Evolutionary conservation across 2,113 vertebrate genomes (phyloP).

Genomic region (Regulus satrapa): DNA sequence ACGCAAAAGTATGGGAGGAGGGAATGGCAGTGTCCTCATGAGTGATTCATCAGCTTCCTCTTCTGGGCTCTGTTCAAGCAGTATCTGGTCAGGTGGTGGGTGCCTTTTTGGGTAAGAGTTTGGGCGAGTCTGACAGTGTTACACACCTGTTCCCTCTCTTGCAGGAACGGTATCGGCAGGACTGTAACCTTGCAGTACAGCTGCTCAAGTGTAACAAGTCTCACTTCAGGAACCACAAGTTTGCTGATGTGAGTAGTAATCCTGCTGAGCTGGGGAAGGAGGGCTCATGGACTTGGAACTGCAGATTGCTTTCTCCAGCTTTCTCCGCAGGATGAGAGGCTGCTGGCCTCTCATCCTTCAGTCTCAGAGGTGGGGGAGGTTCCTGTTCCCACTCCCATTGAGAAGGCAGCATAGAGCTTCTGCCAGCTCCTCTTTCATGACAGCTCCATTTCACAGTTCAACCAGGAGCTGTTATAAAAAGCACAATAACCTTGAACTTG

Average conservation of each 20-base stretch:
- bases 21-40: not conserved
- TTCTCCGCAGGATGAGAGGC: not conserved
- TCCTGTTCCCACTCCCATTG: not conserved
- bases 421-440: slow-evolving; percentile 30
- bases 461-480: slow-evolving; percentile 45
- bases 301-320: not conserved
- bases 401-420: not conserved
- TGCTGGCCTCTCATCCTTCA: not conserved
- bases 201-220: slow-evolving; percentile 99
- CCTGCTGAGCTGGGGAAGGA: not conserved
- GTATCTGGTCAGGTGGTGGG: not conserved
- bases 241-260: slow-evolving; percentile 90
- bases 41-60: not conserved
- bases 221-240: slow-evolving; percentile 98
- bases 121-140: not conserved
- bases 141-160: slow-evolving; percentile 4
- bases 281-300: not conserved
- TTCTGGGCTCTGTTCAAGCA: not conserved
- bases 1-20: not conserved
- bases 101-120: not conserved
- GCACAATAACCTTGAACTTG: slow-evolving; percentile 56
- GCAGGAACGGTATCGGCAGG: slow-evolving; percentile 94
- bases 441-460: slow-evolving; percentile 40
- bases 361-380: not conserved
- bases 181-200: slow-evolving; percentile 97